Evolutionary conservation across 2,113 vertebrate species (phyloP).

Genomic region (Caranx melampygus): DNA sequence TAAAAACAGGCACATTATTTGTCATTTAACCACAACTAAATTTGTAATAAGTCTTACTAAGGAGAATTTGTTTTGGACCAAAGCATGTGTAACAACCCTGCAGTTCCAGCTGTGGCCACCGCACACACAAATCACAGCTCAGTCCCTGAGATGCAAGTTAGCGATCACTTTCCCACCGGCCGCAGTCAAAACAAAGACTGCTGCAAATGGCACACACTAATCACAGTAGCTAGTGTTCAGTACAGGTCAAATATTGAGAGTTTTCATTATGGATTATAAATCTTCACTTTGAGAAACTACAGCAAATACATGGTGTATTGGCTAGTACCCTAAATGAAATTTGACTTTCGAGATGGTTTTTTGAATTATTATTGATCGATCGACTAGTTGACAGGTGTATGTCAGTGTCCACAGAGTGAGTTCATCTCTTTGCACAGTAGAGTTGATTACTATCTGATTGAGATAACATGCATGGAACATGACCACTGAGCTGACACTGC

Average conservation of each 20-base stretch:
- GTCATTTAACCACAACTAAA: not conserved
- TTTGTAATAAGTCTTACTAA: not conserved
- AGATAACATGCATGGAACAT: too few species aligned
- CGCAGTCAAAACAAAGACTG: not conserved
- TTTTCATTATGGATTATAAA: not conserved
- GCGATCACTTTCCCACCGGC: not conserved
- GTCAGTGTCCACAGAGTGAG: too few species aligned
- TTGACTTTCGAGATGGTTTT: too few species aligned
- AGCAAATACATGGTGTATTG: not conserved
- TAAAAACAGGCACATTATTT: not conserved
- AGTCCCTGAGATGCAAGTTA: not conserved
- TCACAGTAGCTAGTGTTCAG: not conserved
- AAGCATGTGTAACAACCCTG: not conserved
- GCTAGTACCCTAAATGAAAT: not conserved
- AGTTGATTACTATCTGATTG: too few species aligned
- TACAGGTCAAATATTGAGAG: not conserved
- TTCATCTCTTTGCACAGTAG: too few species aligned
- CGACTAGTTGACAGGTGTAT: too few species aligned
- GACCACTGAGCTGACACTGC: not conserved
- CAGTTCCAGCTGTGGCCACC: constrained; percentile 1
- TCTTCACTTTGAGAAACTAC: not conserved
- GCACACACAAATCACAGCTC: too few species aligned
- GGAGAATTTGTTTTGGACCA: too few species aligned
- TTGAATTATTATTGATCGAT: not conserved
- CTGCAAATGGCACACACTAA: not conserved